Conservation (phyloP, 2,888 invertebrate species). For the Erannis defoliaria region DNA sequence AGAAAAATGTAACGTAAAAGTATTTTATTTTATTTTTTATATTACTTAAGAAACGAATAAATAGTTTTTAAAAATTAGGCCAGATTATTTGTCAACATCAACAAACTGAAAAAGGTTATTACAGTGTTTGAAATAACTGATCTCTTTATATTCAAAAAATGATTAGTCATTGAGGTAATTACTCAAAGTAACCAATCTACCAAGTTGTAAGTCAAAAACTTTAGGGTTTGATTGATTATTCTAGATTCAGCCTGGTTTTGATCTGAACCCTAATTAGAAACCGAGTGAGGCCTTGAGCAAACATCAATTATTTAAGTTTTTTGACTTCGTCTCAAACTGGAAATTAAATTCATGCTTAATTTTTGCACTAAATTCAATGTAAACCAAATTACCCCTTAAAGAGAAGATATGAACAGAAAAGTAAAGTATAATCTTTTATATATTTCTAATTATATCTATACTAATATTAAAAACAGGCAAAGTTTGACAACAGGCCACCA, state of each 20-base stretch:
- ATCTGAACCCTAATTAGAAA: conserved; percentile 40
- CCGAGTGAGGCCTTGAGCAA: conserved; percentile 23
- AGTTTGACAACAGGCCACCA: no score
- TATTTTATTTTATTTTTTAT: no score
- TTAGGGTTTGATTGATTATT: conserved; percentile 45
- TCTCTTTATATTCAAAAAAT: conserved; percentile 9
- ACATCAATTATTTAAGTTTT: conserved; percentile 38
- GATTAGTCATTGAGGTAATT: conserved; percentile 22
- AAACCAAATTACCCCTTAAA: neutral
- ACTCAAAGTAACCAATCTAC: conserved; percentile 28
- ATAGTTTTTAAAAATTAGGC: neutral
- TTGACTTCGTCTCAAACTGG: conserved; percentile 28
- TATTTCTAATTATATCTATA: neutral
- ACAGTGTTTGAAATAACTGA: no score
- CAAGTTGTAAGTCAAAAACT: conserved; percentile 28
- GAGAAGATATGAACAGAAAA: neutral
- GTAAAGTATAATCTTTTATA: neutral
- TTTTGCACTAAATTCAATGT: conserved; percentile 11
- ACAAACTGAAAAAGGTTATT: no score
- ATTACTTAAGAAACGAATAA: no score
- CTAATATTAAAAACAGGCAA: no score
- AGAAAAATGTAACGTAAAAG: no score
- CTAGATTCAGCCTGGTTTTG: conserved; percentile 35
- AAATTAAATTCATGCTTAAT: conserved; percentile 22
- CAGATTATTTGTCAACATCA: no score